Evolutionary conservation across 2,797 vertebrate species (phyloP), one percentile per base, ranked within the genome.

Genomic region (Sardinella longiceps): DNA sequence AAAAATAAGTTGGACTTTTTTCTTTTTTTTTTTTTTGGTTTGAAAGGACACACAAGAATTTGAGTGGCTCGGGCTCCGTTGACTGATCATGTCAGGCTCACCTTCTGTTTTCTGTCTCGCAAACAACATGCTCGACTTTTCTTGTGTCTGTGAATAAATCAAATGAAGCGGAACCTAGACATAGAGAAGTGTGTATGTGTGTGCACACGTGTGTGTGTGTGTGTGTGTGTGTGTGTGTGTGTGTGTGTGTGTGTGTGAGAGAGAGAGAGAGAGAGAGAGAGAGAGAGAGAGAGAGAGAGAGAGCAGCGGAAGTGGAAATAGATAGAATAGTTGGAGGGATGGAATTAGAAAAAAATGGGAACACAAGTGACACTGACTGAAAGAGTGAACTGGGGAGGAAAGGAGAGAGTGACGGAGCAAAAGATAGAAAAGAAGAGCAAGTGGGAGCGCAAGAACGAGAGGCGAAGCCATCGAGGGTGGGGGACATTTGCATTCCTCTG

Each of bases 401-500:
- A 25, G 56, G 56, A 60, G 37, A 43, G 33, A 39, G 20, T 37
- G 20, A 43, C 70, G 43, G 23, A 63, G 39, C 77, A 43, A 84
- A 39, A 56, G 84, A 74, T 74, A 30, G 33, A 39, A 20, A 39
- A 28, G 30, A 28, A 74, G 66, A 70, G 63, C 30, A 37, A 70
- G 66, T 18, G 3, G 66, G 30, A 70, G 11, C 30, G 33, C 37
- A 30, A 77, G 66, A 74, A 37, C 33, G 20, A 77, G 70, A 77
- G 70, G 18, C 25, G 4, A 48, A 43, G 50, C 30, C 30, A 9
- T 11, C 56, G 80, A 83, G 82, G 82, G 70, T 82, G 80, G 58
- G 56, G 81, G 66, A 50, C 83, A 66, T 87, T 84, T 80, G 15
- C 53, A 80, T 81, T 37, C 82, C 66, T 70, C 74, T 82, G 82